phyloP scores from a whole-genome alignment of 2,888 invertebrate species.

The Drosophila macrospina region DNA sequence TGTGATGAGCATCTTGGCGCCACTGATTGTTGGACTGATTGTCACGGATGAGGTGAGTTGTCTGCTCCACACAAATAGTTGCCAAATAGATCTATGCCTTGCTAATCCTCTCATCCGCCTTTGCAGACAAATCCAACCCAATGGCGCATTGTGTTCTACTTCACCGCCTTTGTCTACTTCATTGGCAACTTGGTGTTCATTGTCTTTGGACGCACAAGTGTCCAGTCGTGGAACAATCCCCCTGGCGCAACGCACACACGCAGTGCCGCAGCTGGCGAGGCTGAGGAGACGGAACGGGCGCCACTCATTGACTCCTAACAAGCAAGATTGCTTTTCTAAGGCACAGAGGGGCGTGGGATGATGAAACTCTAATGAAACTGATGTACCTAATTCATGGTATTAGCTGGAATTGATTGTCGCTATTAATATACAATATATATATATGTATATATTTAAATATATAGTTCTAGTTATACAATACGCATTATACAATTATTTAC shows the following conservation, averaged over 20 bases:
- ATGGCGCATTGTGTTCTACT: constrained; percentile 91
- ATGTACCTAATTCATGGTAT: constrained; percentile 69
- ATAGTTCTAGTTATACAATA: constrained; percentile 26
- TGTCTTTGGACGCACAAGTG: constrained; percentile 88
- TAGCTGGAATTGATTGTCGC: constrained; percentile 58
- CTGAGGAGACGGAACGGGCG: constrained; percentile 43
- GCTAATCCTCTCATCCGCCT: neutral
- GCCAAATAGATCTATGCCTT: neutral
- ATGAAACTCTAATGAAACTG: constrained; percentile 47
- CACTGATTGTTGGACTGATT: constrained; percentile 87
- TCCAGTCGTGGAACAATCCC: constrained; percentile 90
- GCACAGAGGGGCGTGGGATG: constrained; percentile 18
- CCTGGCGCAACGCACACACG: constrained; percentile 11
- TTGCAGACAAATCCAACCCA: constrained; percentile 88
- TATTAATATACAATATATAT: constrained; percentile 26
- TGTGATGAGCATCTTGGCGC: constrained; percentile 88
- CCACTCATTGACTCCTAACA: constrained; percentile 61
- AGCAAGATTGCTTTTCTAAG: constrained; percentile 36
- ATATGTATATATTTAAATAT: constrained; percentile 11
- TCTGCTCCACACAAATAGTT: accelerated
- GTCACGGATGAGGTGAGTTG: constrained; percentile 87
- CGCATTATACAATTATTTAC: constrained; percentile 42
- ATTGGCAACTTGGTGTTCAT: constrained; percentile 89
- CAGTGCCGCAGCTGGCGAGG: neutral
- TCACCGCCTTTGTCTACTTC: constrained; percentile 90